Conservation (phyloP, 2,797 vertebrate species). For the Crossoptilon crossoptilon region DNA sequence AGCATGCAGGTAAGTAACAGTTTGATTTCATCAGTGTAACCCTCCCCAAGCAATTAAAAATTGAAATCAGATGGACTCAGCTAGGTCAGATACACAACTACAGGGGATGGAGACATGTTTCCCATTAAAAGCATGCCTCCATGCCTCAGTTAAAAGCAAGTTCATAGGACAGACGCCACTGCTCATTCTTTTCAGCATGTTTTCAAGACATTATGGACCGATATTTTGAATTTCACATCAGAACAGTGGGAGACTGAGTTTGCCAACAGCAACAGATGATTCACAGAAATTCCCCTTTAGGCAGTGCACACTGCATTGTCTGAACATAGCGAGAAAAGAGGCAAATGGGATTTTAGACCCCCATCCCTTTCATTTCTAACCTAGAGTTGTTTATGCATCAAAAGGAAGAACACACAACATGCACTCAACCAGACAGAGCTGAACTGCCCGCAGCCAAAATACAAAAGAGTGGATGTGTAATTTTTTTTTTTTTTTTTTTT, state of each 20-base stretch:
- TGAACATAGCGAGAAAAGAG: slow-evolving; percentile 30
- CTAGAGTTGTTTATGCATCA: slow-evolving; percentile 13
- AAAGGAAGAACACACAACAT: slow-evolving; percentile 12
- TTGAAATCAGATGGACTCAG: background rate
- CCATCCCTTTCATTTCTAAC: background rate
- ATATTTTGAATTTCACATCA: slow-evolving; percentile 23
- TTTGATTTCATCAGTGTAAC: background rate
- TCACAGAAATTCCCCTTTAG: background rate
- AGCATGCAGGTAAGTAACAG: background rate
- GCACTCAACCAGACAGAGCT: background rate
- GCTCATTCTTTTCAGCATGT: background rate
- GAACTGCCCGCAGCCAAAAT: slow-evolving; percentile 11
- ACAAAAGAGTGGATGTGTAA: background rate
- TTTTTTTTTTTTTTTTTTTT: background rate
- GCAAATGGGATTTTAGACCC: slow-evolving; percentile 22
- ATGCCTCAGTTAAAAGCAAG: background rate
- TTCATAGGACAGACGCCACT: background rate
- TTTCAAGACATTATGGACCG: background rate
- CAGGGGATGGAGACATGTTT: background rate
- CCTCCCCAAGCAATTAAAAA: background rate
- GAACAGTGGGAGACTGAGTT: background rate
- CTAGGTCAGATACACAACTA: background rate
- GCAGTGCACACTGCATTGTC: background rate
- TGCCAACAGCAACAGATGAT: background rate
- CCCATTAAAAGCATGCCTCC: no score